Evolutionary conservation across 2,113 vertebrate species (phyloP).

Genomic region (Urocolius indicus): DNA sequence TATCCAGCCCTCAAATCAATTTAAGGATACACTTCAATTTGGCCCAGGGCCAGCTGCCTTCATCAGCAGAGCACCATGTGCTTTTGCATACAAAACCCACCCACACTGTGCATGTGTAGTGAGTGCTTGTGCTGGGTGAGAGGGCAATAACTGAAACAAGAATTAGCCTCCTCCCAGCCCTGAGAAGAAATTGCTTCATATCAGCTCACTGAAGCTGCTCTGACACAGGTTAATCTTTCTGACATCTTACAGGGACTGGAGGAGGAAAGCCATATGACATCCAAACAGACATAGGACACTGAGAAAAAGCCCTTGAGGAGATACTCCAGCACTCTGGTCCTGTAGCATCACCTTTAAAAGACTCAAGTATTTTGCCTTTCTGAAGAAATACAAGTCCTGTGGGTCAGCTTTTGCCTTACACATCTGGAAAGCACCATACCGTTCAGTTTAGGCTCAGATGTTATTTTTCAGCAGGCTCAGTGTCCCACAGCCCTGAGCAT

Average conservation of each 20-base stretch:
- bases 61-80: background rate
- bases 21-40: background rate
- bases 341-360: background rate
- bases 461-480: background rate
- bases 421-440: background rate
- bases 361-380: background rate
- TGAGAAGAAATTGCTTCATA: background rate
- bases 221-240: background rate
- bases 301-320: background rate
- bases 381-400: background rate
- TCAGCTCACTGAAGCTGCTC: background rate
- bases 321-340: background rate
- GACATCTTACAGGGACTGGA: background rate
- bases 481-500: accelerated
- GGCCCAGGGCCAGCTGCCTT: background rate
- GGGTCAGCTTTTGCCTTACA: background rate
- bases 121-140: background rate
- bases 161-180: background rate
- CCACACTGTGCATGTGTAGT: no score
- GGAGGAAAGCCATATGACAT: background rate
- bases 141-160: background rate
- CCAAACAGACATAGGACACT: accelerated
- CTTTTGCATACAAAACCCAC: background rate
- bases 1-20: background rate
- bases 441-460: background rate